Base-by-base conservation (phyloP, 1,140 invertebrate species). In the Apis dorsata region DNA sequence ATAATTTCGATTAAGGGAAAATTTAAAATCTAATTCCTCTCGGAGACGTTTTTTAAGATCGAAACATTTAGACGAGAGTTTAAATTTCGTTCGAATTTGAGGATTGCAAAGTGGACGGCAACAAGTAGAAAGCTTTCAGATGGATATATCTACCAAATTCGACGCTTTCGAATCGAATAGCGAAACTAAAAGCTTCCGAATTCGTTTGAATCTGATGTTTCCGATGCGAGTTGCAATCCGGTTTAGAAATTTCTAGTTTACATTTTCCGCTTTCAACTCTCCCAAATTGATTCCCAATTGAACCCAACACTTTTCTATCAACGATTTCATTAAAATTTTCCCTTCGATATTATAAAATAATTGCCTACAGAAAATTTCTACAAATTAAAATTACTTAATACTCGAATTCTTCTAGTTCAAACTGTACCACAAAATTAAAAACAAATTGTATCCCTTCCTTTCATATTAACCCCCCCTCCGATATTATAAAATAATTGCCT, bases 141-240 rank as follows among this genome's bases (percentile, higher is more conserved):
- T 17, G 28, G n/a, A 28, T 44, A 44, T 44, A 49, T 71, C 69
- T 55, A 55, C 34, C 69, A 49, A 55, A 24, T 24, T 15, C n/a
- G 44, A 51, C 55, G 57, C 68, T 21, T 34, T 68, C 49, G 59
- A 77, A 60, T 49, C 69, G n/a, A 71, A 71, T 53, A 12, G 44
- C 66, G 34, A 44, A 49, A 51, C 24, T 72, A 51, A 79, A 79
- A 34, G 57, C 79, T 74, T 80, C 70, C 70, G 51, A 19, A 72
- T 71, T 24, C 69, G 51, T 55, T 53, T 53, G 68, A 24, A 53
- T 70, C n/a, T 24, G n/a, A 51, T 51, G 49, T 13, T 51, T 15
- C 49, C 68, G 49, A 15, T n/a, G 13, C n/a, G 2, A 53, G n/a
- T 24, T 68, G 9, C 34, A 34, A 19, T 19, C 19, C 11, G 10